Base-by-base conservation (phyloP, 2,888 invertebrate species). In the Ceriagrion tenellum region DNA sequence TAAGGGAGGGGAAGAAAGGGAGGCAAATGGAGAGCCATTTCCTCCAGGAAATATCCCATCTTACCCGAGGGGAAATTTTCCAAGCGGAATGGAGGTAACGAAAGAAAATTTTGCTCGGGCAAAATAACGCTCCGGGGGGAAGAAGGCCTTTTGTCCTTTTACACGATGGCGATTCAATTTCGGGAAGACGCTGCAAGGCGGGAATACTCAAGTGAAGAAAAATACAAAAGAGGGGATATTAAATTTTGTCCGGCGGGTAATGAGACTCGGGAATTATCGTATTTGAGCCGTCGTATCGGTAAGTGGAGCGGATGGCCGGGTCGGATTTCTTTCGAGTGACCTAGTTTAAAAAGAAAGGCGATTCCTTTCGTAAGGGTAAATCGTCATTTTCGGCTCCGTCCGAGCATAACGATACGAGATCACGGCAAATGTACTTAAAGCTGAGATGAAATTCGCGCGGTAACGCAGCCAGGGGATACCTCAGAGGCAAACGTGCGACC, bases 21-120 rank as follows among this genome's bases (percentile, higher is more conserved):
- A 16, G 35, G 35, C 35, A 35, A 30, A 23, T 55, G 23, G 26
- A 89, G 89, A 89, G 55, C 89, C 47, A 89, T 89, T 89, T 89
- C 89, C 89, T 89, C 12, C 16, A 89, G 89, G 89, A 89, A 89
- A 89, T 89, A 89, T 89, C 89, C 89, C 89, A 89, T 89, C 89
- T 55, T 89, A 55, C 55, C 89, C n/a, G 55, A 55, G 47, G 47
- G 55, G 55, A 89, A 55, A 47, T 55, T 89, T 89, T 89, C 89
- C 55, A n/a, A 55, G 55, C 55, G 89, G 55, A 55, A 89, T 89
- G 89, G n/a, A 35, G 55, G 55, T 89, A 89, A 89, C 55, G 55
- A 89, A 47, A 55, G 55, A 55, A 89, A 55, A 16, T 89, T 47
- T 89, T 59, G 59, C 88, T 12, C 89, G 30, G 13, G 35, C 8